These are phyloP conservation scores for Acanthisitta chloris DNA, from an alignment of 2,113 vertebrate species.

Conservation along the genomic window DNA sequence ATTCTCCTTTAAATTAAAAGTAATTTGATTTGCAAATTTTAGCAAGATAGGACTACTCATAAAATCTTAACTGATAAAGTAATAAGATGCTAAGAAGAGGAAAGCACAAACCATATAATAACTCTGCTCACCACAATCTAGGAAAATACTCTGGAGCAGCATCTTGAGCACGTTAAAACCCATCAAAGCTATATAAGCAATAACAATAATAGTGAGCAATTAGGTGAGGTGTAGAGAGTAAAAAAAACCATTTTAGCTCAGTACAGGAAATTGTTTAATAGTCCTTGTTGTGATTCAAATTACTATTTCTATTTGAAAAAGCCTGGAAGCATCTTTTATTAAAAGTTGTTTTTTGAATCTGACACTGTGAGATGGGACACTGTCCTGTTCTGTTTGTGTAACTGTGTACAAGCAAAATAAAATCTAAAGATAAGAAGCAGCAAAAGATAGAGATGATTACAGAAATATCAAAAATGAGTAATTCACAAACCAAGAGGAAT, in stretches of 20 bases:
- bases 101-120: not conserved
- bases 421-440: not conserved
- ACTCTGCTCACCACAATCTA: not conserved
- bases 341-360: not conserved
- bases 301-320: not conserved
- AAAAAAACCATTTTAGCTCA: not conserved
- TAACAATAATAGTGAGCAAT: not conserved
- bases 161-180: not conserved
- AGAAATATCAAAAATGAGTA: not conserved
- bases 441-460: not conserved
- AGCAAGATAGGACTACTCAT: not conserved
- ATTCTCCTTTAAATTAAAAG: not conserved
- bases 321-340: not conserved
- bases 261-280: not conserved
- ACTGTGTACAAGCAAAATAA: not conserved
- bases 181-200: not conserved
- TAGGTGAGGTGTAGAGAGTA: not conserved
- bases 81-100: not conserved
- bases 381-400: not conserved
- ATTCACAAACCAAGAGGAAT: not conserved
- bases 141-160: not conserved
- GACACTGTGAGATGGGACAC: not conserved
- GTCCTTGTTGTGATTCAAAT: not conserved
- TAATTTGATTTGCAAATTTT: conserved; percentile 25
- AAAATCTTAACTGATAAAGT: conserved; percentile 7